Percentiles rank a stretch among this genome's conserved stretches.
Conservation (phyloP, 2,888 invertebrate species). For the Oscheius sp. region DNA sequence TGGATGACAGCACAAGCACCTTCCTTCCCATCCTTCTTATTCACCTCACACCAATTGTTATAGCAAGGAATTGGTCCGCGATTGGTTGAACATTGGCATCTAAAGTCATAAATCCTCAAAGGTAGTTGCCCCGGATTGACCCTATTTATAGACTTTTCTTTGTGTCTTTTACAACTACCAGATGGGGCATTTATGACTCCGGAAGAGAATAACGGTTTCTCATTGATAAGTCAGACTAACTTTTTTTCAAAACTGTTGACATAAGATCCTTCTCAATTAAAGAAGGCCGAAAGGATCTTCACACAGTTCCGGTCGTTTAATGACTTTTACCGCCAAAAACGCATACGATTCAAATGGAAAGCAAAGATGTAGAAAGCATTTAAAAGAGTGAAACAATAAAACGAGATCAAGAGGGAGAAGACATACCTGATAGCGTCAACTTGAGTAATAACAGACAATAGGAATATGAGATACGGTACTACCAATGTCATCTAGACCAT, state of each 20-base stretch:
- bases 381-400: no score
- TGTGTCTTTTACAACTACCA: slow-evolving; percentile 13
- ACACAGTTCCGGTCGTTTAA: no score
- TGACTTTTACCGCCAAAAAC: no score
- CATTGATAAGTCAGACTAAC: no score
- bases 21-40: slow-evolving; percentile 14
- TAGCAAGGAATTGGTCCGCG: slow-evolving; percentile 19
- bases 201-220: no score
- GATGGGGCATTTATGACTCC: not conserved
- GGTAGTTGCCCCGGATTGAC: not conserved
- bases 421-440: slow-evolving; percentile 14
- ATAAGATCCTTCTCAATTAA: no score
- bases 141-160: not conserved
- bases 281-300: no score
- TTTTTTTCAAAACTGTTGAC: slow-evolving; percentile 17
- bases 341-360: no score
- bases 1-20: slow-evolving; percentile 29
- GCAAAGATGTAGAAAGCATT: no score
- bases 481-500: slow-evolving; percentile 12
- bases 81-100: slow-evolving; percentile 31
- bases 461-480: not conserved
- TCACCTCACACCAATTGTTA: slow-evolving; percentile 30
- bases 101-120: not conserved
- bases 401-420: not conserved
- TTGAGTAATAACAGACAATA: not conserved